phyloP scores from a whole-genome alignment of 2,113 vertebrate species.

The Chitala chitala region DNA sequence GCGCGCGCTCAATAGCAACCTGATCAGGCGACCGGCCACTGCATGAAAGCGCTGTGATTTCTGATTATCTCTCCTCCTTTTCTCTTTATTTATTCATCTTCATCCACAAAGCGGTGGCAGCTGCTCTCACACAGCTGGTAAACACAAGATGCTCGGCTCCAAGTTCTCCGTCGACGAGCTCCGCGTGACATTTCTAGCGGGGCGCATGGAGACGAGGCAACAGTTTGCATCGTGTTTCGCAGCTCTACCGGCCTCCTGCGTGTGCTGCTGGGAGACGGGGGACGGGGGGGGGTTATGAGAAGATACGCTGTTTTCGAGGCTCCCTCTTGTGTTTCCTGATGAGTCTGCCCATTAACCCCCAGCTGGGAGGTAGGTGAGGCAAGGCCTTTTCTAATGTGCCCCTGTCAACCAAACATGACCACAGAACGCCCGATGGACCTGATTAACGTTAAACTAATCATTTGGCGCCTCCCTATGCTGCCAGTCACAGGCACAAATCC shows the following conservation, averaged over 20 bases:
- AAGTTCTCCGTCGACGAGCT: not conserved
- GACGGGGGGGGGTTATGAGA: not conserved
- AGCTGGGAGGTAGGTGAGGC: slow-evolving; percentile 21
- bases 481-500: not conserved
- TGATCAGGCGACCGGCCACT: slow-evolving; percentile 4
- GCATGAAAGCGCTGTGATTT: slow-evolving; percentile 20
- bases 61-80: slow-evolving; percentile 4
- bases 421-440: slow-evolving; percentile 8
- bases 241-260: not conserved
- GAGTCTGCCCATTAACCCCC: slow-evolving; percentile 24
- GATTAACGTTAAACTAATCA: slow-evolving; percentile 18
- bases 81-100: slow-evolving; percentile 21
- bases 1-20: not conserved
- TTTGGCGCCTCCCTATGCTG: slow-evolving; percentile 1
- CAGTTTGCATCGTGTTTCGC: slow-evolving; percentile 7
- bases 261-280: not conserved
- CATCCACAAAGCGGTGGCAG: slow-evolving; percentile 19
- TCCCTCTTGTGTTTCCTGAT: slow-evolving; percentile 17
- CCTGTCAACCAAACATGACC: slow-evolving; percentile 20
- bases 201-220: not conserved
- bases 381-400: slow-evolving; percentile 19
- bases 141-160: slow-evolving; percentile 5
- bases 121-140: slow-evolving; percentile 12
- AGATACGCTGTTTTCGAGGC: not conserved
- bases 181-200: slow-evolving; percentile 5